Evolutionary conservation across 2,113 vertebrate species (phyloP).

Genomic region (Malurus melanocephalus): DNA sequence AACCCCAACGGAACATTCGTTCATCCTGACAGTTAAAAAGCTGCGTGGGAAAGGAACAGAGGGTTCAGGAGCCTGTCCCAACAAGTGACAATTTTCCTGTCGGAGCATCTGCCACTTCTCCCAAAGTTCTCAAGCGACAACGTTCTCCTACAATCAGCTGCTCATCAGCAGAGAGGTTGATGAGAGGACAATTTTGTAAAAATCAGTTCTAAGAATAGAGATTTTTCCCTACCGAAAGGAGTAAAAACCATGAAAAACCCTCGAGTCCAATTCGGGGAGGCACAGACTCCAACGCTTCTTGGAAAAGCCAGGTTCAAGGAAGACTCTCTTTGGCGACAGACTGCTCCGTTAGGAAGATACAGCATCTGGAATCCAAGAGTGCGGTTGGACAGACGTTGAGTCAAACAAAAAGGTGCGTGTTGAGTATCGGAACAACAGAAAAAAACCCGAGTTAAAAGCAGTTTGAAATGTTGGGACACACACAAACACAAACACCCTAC

Average conservation of each 20-base stretch:
- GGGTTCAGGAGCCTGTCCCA: slow-evolving; percentile 48
- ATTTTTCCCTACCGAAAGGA: slow-evolving; percentile 18
- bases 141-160: slow-evolving; percentile 38
- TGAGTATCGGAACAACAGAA: background rate
- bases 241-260: slow-evolving; percentile 38
- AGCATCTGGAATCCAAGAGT: slow-evolving; percentile 52
- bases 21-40: slow-evolving; percentile 64
- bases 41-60: slow-evolving; percentile 41
- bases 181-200: background rate
- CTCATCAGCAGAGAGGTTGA: slow-evolving; percentile 19
- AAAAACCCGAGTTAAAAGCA: background rate
- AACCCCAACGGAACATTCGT: slow-evolving; percentile 54
- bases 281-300: slow-evolving; percentile 7
- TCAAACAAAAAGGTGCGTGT: slow-evolving; percentile 28
- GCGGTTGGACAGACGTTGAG: background rate
- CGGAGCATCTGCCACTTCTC: slow-evolving; percentile 35
- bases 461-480: slow-evolving; percentile 60
- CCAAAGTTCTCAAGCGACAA: slow-evolving; percentile 19
- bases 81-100: slow-evolving; percentile 37
- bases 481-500: slow-evolving; percentile 34
- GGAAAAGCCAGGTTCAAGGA: slow-evolving; percentile 35
- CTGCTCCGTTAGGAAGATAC: slow-evolving; percentile 44
- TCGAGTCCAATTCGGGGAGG: slow-evolving; percentile 30
- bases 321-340: slow-evolving; percentile 49
- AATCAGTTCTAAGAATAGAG: background rate